A percentile compares a stretch with the other conserved stretches of the same genome.
Conservation (phyloP, 2,797 vertebrate species). For the Bradypodion ventrale region DNA sequence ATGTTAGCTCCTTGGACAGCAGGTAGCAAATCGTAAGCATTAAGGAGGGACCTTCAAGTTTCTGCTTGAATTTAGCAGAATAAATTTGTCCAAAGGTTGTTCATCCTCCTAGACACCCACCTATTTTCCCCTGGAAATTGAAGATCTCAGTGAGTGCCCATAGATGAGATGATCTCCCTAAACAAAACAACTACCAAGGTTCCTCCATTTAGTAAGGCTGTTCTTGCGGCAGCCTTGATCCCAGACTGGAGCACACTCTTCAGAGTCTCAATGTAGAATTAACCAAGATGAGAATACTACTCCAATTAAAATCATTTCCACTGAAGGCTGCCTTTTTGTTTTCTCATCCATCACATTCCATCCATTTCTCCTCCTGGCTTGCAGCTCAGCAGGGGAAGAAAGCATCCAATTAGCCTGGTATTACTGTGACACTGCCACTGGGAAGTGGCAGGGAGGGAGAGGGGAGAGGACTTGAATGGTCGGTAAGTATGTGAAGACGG, state of each 20-base stretch:
- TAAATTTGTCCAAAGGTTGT: not conserved
- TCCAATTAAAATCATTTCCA: conserved; percentile 55
- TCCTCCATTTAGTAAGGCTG: conserved; percentile 45
- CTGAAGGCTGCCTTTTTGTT: conserved; percentile 5
- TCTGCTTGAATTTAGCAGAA: not conserved
- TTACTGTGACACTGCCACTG: not conserved
- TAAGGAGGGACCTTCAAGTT: not conserved
- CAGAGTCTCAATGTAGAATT: conserved; percentile 29
- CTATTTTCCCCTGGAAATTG: not conserved
- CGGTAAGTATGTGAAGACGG: not conserved
- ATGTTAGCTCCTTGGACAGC: conserved; percentile 16
- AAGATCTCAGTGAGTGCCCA: not conserved
- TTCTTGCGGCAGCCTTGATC: conserved; percentile 14
- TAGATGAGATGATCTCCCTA: conserved; percentile 9
- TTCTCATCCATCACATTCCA: conserved; percentile 17
- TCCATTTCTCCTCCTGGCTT: conserved; percentile 3
- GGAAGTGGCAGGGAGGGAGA: not conserved
- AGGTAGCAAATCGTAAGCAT: not conserved
- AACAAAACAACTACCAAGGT: conserved; percentile 36
- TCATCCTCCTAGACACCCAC: not conserved
- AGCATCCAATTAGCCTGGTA: conserved; percentile 14
- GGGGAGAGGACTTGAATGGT: not conserved
- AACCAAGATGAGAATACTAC: conserved; percentile 31
- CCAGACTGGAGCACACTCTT: conserved; percentile 10
- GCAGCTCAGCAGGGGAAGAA: not conserved